Evolutionary conservation across 2,797 vertebrate genomes (phyloP).

Genomic region (Premnoplex brunnescens): DNA sequence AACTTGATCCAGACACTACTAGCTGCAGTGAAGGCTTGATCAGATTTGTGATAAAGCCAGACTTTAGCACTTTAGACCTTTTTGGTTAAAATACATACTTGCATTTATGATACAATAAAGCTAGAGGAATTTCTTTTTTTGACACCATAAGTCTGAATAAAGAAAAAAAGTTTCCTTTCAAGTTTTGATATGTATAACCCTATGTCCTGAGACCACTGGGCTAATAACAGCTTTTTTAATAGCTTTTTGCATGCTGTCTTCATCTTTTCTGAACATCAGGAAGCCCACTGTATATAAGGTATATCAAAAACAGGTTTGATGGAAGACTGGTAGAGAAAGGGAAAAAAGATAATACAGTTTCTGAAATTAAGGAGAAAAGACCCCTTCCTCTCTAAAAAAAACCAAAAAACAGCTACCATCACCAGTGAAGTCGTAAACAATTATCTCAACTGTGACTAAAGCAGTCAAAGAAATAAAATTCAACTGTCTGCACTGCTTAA

Average conservation of each 20-base stretch:
- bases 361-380: not conserved
- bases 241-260: not conserved
- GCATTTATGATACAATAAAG: not conserved
- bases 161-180: not conserved
- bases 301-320: not conserved
- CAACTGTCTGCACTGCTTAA: not conserved
- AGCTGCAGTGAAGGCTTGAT: fast-evolving
- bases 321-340: not conserved
- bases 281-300: not conserved
- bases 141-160: not conserved
- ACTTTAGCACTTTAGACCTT: not conserved
- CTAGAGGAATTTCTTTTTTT: not conserved
- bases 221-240: not conserved
- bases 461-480: not conserved
- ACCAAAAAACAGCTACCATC: not conserved
- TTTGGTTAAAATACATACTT: not conserved
- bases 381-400: too few species aligned
- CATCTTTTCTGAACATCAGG: not conserved
- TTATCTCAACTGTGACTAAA: not conserved
- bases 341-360: not conserved
- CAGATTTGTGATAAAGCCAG: not conserved
- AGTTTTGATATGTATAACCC: not conserved
- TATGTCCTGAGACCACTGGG: not conserved
- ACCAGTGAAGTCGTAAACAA: not conserved
- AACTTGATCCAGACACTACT: not conserved